These are phyloP conservation scores for Solenodon paradoxus DNA, from an alignment of 2,113 vertebrate species.

Conservation along the genomic window DNA sequence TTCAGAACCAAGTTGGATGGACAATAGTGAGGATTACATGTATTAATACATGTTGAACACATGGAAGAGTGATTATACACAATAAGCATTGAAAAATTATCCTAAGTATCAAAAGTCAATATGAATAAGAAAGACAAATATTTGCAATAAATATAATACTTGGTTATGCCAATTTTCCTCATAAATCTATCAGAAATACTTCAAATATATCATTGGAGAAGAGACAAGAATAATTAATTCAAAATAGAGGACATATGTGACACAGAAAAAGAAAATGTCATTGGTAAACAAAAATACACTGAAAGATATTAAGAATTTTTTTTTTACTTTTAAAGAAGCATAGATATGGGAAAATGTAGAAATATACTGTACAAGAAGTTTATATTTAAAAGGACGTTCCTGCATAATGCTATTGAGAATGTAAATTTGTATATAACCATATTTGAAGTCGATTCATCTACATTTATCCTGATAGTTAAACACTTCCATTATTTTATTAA, in stretches of 20 bases:
- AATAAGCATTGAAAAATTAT: background rate
- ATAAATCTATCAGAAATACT: background rate
- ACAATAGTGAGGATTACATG: background rate
- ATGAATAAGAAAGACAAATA: background rate
- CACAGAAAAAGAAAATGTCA: background rate
- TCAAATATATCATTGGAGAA: background rate
- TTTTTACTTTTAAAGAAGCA: background rate
- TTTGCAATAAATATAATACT: background rate
- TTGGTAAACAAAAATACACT: background rate
- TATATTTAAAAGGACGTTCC: background rate
- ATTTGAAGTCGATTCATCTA: background rate
- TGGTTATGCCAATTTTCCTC: background rate
- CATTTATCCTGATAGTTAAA: too few species aligned
- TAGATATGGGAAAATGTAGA: background rate
- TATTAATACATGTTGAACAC: background rate
- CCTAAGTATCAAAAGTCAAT: background rate
- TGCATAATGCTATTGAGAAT: background rate
- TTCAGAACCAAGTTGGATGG: background rate
- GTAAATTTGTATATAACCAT: background rate
- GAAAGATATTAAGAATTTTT: background rate
- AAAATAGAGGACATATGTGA: background rate
- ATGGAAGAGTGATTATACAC: background rate
- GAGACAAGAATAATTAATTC: background rate
- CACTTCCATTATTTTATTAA: too few species aligned
- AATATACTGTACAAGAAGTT: background rate